Evolutionary conservation across 2,888 invertebrate genomes (phyloP), one percentile per base, ranked within the genome.

Genomic region (Macaria liturata): DNA sequence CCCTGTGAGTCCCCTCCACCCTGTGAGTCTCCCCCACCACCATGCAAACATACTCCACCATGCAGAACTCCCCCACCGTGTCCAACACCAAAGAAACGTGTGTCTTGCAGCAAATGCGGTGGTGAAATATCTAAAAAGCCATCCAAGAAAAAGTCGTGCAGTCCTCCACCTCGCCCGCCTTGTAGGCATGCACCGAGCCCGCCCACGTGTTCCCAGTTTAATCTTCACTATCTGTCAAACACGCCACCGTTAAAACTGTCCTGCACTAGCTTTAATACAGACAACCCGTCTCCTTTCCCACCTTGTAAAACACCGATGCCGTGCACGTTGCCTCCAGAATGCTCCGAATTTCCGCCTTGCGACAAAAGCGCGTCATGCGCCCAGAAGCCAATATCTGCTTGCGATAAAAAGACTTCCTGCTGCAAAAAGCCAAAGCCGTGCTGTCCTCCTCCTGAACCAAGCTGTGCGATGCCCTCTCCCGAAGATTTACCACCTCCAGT

Each of bases 321-420:
- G 32, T 50, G 32, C 8, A 1, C 8, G n/a, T n/a, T 40, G 31
- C 31, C 50, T 4, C 46, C 56, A 37, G 31, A 43, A 44, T 44
- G 49, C 39, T 7, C 9, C 5, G 49, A 49, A 40, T 37, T 32
- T 9, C 4, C 34, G 4, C 39, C 55, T 8, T 46, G 49, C 47
- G 20, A 20, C 7, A 48, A 32, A 4, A 9, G 3, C 47, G 7
- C 43, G 40, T 2, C 31, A 9, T 46, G 40, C 46, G 3, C 53
- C 31, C 4, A 4, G 20, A 37, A 37, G 7, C 7, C 34, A 37
- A 7, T 6, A 37, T 7, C 34, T 37, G 4, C 34, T 37, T 37
- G 7, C 34, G 7, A 37, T 37, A 37, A 37, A 37, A 37, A 37
- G 34, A 37, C 34, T 6, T 37, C 34, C 34, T 37, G 34, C 34